phyloP scores from a whole-genome alignment of 1,140 invertebrate genomes.

The Platyscapa corneri region DNA sequence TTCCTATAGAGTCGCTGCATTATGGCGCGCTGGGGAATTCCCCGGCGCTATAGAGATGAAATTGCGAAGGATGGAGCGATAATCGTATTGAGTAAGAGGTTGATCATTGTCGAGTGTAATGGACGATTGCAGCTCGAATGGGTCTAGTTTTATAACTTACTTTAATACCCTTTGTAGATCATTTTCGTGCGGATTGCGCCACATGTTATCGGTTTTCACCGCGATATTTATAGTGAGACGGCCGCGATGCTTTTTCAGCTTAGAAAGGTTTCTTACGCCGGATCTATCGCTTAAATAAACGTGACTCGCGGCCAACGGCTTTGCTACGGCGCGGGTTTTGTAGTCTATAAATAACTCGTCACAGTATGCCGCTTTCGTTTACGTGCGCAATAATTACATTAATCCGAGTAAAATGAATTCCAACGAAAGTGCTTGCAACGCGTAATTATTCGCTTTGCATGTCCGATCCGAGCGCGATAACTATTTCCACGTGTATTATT shows the following conservation, averaged over 20 bases:
- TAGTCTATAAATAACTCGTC: no score
- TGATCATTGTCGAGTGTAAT: slow-evolving; percentile 21
- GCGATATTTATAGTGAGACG: background rate
- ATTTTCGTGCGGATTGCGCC: background rate
- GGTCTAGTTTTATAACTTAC: background rate
- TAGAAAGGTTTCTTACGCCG: no score
- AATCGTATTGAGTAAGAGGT: slow-evolving; percentile 29
- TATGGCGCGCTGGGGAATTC: slow-evolving; percentile 15
- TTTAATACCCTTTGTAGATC: background rate
- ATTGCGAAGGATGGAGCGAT: slow-evolving; percentile 31
- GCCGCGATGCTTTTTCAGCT: no score
- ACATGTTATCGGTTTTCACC: background rate
- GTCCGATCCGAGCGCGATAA: background rate
- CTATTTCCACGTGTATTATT: background rate
- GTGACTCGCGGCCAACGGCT: no score
- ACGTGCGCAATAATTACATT: no score
- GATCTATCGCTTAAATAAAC: no score
- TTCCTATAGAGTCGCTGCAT: background rate
- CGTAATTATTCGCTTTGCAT: background rate
- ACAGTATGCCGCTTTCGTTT: background rate
- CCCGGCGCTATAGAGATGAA: background rate
- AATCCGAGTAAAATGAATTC: no score
- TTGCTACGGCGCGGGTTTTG: no score
- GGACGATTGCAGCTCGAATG: background rate
- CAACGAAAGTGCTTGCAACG: background rate